Evolutionary conservation across 1,140 invertebrate species (phyloP), one percentile per base, ranked within the genome.

Genomic region (Ostrea edulis): DNA sequence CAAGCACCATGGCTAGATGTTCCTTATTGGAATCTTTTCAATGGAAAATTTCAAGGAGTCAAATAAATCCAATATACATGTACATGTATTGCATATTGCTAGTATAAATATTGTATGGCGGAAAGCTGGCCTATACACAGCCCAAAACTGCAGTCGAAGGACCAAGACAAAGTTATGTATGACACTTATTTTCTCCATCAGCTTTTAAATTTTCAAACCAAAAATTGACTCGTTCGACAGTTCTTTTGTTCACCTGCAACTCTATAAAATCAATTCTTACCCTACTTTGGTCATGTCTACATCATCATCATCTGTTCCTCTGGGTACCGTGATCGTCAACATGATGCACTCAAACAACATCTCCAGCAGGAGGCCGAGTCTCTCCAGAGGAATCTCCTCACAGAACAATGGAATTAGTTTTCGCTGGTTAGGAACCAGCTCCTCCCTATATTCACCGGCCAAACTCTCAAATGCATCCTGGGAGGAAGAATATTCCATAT

Each of bases 381-480:
- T 89, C 14, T 91, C 86, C 22, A 88, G 7, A 20, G 87, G 82
- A 35, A 92, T 54, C 8, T 71, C 58, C 8, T 89, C 71, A 65
- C 85, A 83, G 77, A 89, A 85, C 1, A 35, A 12, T 51, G 88
- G 44, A 20, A 88, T 20, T 51, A 82, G 55, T 0, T 88, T 89
- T 53, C 52, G 55, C 68, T 89, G 89, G 53, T 85, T 86, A 22
- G 88, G 86, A 58, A 51, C 14, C 35, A 93, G 51, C 12, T 90
- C 83, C 22, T 86, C 86, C 22, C 86, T 86, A 29, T 89, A 89
- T 22, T 87, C 88, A 17, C 84, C 68, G 8, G 82, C 82, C 14
- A 91, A 55, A 52, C 87, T 82, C 53, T 92, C 91, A 91, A 92
- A 92, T 14, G 88, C 88, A 85, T 91, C 90, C 91, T 91, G 87